phyloP scores from a whole-genome alignment of 1,140 invertebrate species.

The Pollicipes pollicipes region DNA sequence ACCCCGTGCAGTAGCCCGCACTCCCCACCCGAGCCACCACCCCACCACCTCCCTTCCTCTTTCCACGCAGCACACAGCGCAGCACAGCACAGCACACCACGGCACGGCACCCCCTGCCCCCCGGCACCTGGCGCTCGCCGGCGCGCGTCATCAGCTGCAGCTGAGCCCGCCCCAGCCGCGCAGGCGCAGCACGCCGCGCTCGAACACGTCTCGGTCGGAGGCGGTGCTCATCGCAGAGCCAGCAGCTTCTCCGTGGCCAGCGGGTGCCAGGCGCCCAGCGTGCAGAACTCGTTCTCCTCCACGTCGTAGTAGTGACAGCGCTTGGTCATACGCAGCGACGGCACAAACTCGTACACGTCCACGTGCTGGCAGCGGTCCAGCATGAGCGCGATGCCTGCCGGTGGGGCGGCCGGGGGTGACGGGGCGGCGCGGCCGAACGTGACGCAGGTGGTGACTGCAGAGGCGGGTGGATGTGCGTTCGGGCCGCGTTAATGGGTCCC shows the following conservation, averaged over 20 bases:
- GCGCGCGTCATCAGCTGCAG: not conserved
- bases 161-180: not conserved
- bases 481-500: too few species aligned
- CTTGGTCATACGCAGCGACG: slow-evolving; percentile 49
- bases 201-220: slow-evolving; percentile 48
- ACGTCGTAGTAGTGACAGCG: slow-evolving; percentile 60
- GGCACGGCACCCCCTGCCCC: too few species aligned
- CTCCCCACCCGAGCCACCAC: too few species aligned
- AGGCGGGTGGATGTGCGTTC: too few species aligned
- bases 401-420: too few species aligned
- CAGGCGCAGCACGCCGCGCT: slow-evolving; percentile 32
- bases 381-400: slow-evolving; percentile 44
- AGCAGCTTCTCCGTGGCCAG: slow-evolving; percentile 62
- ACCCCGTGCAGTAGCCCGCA: too few species aligned
- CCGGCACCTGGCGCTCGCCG: too few species aligned
- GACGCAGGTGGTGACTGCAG: too few species aligned
- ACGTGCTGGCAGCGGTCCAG: slow-evolving; percentile 49
- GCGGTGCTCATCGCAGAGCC: slow-evolving; percentile 45
- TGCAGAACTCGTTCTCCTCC: slow-evolving; percentile 46
- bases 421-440: too few species aligned
- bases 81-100: too few species aligned
- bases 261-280: slow-evolving; percentile 68
- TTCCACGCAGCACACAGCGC: too few species aligned
- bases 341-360: slow-evolving; percentile 59
- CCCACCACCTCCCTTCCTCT: too few species aligned